Conservation (phyloP, 2,888 invertebrate genomes). For the Tethea ocularis region DNA sequence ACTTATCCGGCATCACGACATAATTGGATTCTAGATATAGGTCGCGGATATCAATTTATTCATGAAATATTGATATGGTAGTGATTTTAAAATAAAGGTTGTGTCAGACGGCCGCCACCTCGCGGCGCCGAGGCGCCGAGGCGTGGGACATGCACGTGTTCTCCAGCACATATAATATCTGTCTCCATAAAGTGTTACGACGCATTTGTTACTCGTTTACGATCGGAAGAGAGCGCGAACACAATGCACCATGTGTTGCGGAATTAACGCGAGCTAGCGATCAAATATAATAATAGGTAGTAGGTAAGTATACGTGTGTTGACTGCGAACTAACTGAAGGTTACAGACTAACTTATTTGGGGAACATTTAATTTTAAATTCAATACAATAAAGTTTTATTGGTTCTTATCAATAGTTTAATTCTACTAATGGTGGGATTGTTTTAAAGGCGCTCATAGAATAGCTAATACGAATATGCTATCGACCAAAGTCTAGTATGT, state of each 20-base stretch:
- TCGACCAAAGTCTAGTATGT: too few relatives aligned
- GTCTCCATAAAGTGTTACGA: slow-evolving; percentile 1
- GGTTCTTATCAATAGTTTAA: too few relatives aligned
- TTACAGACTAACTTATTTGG: too few relatives aligned
- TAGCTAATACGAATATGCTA: too few relatives aligned
- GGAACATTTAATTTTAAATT: too few relatives aligned
- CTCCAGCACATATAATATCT: slow-evolving; percentile 1
- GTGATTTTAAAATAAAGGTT: background rate
- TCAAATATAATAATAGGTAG: background rate
- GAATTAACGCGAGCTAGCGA: background rate
- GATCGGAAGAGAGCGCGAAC: slow-evolving; percentile 1
- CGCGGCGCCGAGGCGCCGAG: background rate
- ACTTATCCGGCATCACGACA: background rate
- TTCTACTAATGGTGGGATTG: too few relatives aligned
- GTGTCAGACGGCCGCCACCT: background rate
- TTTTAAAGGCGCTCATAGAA: too few relatives aligned
- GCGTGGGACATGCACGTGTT: background rate
- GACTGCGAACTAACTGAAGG: background rate
- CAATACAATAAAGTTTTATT: too few relatives aligned
- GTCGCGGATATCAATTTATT: background rate
- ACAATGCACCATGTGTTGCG: background rate
- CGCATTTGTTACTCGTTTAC: slow-evolving; percentile 3
- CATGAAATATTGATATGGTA: background rate
- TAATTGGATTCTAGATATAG: background rate
- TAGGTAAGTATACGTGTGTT: too few relatives aligned